Conservation (phyloP, 2,888 invertebrate species). For the Argynnis bischoffii region DNA sequence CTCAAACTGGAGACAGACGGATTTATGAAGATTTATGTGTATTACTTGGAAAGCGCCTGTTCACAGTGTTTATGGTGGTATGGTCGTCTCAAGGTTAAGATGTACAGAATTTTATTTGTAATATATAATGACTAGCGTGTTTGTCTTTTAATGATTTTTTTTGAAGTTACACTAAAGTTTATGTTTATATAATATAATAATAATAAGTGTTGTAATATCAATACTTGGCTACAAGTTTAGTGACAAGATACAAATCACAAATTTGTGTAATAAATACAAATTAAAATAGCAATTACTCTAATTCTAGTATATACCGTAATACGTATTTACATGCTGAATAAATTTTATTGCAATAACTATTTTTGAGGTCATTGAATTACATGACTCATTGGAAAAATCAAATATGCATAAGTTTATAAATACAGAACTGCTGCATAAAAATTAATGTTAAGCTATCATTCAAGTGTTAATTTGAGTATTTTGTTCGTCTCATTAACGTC, state of each 20-base stretch:
- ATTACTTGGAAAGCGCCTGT: constrained; percentile 53
- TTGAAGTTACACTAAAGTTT: background rate
- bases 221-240: too few species aligned
- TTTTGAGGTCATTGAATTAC: constrained; percentile 20
- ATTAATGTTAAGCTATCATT: constrained; percentile 27
- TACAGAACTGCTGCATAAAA: constrained; percentile 4
- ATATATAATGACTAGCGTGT: constrained; percentile 13
- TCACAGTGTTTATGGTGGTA: constrained; percentile 38
- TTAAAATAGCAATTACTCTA: too few species aligned
- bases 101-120: constrained; percentile 28
- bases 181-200: background rate
- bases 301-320: too few species aligned
- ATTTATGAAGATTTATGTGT: constrained; percentile 66
- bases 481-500: constrained; percentile 29
- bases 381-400: constrained; percentile 10
- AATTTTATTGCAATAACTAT: background rate
- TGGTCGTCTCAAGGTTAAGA: constrained; percentile 56
- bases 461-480: constrained; percentile 32
- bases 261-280: too few species aligned
- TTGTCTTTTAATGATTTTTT: constrained; percentile 1
- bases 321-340: background rate
- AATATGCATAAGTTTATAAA: constrained; percentile 10
- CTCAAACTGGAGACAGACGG: constrained; percentile 51
- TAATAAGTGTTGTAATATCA: too few species aligned
- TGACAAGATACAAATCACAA: too few species aligned